Evolutionary conservation across 2,797 vertebrate genomes (phyloP).

Genomic region (Gallinago stenura): DNA sequence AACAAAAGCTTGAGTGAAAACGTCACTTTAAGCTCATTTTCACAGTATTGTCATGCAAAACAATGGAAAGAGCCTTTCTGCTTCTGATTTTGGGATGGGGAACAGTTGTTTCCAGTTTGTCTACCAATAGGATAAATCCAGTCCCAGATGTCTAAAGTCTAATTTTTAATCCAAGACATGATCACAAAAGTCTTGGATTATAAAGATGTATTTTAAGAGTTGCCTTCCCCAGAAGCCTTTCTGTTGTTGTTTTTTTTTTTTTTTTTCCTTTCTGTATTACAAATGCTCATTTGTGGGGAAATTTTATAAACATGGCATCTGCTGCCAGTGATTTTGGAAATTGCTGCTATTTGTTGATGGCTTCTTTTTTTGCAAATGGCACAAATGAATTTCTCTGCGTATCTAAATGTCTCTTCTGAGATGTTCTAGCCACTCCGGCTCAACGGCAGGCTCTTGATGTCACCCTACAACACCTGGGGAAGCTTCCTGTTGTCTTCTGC

Average conservation of each 20-base stretch:
- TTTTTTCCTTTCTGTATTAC: not conserved
- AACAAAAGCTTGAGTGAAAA: conserved; percentile 43
- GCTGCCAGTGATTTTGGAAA: conserved; percentile 11
- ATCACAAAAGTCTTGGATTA: not conserved
- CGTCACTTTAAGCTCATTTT: conserved; percentile 52
- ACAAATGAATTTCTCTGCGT: not conserved
- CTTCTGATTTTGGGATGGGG: not conserved
- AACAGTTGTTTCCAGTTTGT: not conserved
- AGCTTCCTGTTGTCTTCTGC: not conserved
- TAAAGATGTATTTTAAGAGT: not conserved
- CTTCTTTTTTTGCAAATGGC: not conserved
- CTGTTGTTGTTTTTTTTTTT: not conserved
- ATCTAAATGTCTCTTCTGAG: not conserved
- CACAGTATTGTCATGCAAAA: conserved; percentile 33
- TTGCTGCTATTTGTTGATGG: not conserved
- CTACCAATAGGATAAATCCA: not conserved
- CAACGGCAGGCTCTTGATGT: not conserved
- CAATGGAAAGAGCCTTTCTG: not conserved
- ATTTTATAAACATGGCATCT: not conserved
- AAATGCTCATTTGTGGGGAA: not conserved
- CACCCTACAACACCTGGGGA: not conserved
- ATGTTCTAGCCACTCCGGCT: not conserved
- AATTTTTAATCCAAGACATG: not conserved
- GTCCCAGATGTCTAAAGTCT: not conserved
- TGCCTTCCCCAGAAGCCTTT: not conserved